Conservation (phyloP, 1,140 invertebrate species). For the Drosophila pruinosa region DNA sequence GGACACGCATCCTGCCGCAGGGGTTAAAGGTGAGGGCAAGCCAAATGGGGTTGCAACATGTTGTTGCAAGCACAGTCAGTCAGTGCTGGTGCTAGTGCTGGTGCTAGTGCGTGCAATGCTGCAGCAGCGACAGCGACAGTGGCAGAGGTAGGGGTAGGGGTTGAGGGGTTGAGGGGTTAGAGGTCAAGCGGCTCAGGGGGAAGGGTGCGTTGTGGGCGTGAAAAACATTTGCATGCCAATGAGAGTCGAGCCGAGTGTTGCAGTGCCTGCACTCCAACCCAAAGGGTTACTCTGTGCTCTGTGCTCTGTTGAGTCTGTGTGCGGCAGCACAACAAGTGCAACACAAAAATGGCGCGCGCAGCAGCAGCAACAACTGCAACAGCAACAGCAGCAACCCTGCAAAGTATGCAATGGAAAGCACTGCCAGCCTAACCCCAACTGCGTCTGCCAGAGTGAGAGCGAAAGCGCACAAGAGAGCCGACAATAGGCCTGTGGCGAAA, state of each 20-base stretch:
- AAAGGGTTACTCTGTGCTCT: constrained; percentile 23
- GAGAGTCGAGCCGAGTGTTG: neutral
- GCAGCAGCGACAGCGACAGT: neutral
- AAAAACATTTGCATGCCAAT: neutral
- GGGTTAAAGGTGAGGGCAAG: constrained; percentile 45
- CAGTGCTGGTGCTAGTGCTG: too few relatives aligned
- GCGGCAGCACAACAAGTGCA: constrained; percentile 37
- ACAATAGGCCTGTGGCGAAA: constrained; percentile 7
- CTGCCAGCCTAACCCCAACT: neutral
- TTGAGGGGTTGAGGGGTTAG: neutral
- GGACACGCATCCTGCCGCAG: constrained; percentile 2
- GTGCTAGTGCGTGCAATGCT: neutral
- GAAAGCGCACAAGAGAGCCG: neutral
- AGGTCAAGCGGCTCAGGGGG: neutral
- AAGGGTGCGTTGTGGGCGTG: neutral
- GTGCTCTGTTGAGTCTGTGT: neutral
- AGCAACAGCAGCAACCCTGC: constrained; percentile 36
- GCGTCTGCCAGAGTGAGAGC: constrained; percentile 10
- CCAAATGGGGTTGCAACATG: constrained; percentile 35
- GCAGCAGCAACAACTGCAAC: constrained; percentile 32
- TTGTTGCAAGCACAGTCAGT: constrained; percentile 13
- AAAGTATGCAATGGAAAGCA: constrained; percentile 42
- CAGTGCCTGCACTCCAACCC: constrained; percentile 4
- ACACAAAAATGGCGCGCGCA: constrained; percentile 42
- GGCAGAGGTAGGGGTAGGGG: neutral